These are phyloP conservation scores for Dermolepida albohirtum DNA, from an alignment of 2,888 invertebrate species.

Conservation along the genomic window DNA sequence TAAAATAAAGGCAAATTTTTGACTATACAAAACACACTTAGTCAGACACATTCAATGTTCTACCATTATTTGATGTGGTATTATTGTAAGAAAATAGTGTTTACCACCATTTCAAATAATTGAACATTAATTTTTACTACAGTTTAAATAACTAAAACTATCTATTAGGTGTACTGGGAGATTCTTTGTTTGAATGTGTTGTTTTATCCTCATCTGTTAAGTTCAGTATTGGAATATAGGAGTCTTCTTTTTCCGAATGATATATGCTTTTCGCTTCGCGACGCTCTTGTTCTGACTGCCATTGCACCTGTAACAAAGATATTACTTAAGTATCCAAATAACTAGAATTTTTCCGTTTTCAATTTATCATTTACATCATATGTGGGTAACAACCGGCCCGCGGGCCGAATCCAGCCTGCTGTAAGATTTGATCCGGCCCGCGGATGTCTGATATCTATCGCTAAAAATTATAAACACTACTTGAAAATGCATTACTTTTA, in stretches of 20 bases:
- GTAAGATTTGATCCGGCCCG: too few species aligned
- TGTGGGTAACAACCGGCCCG: too few species aligned
- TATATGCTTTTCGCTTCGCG: constrained; percentile 69
- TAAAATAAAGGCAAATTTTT: constrained; percentile 27
- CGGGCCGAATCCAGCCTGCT: too few species aligned
- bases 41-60: constrained; percentile 28
- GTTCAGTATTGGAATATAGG: constrained; percentile 57
- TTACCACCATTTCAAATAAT: constrained; percentile 40
- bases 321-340: too few species aligned
- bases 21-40: constrained; percentile 37
- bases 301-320: constrained; percentile 71
- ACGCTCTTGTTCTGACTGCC: constrained; percentile 80
- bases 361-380: too few species aligned
- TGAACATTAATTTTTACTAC: constrained; percentile 10
- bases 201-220: constrained; percentile 30
- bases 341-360: too few species aligned
- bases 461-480: too few species aligned
- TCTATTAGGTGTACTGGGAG: constrained; percentile 29
- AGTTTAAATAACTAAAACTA: constrained; percentile 20
- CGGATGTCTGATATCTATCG: too few species aligned
- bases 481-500: too few species aligned
- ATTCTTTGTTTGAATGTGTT: constrained; percentile 14
- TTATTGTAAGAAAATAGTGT: constrained; percentile 20
- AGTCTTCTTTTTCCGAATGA: constrained; percentile 63
- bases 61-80: constrained; percentile 31